Evolutionary conservation across 2,888 invertebrate genomes (phyloP).

Genomic region (Masnerella sp.): DNA sequence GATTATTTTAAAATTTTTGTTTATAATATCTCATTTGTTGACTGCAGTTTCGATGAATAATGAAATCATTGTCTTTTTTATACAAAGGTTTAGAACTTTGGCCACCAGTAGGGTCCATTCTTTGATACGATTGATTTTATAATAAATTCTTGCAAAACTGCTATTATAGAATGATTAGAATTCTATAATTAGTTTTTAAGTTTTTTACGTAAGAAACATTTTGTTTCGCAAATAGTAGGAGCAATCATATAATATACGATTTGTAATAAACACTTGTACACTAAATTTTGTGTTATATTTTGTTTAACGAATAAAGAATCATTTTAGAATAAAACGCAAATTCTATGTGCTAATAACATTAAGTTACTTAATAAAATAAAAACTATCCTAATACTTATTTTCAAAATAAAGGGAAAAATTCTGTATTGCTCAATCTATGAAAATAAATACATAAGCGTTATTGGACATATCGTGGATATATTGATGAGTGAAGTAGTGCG

Average conservation of each 20-base stretch:
- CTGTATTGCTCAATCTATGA: slow-evolving; percentile 42
- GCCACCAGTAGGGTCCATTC: too few relatives aligned
- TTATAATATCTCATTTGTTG: too few relatives aligned
- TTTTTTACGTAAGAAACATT: slow-evolving; percentile 17
- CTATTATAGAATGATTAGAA: not conserved
- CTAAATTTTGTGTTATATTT: slow-evolving; percentile 3
- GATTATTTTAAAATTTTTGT: too few relatives aligned
- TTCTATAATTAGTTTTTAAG: slow-evolving; percentile 23
- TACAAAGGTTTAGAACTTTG: too few relatives aligned
- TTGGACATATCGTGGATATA: slow-evolving; percentile 32
- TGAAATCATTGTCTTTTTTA: too few relatives aligned
- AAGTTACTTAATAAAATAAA: slow-evolving; percentile 2
- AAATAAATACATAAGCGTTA: slow-evolving; percentile 15
- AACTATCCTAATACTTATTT: slow-evolving; percentile 19
- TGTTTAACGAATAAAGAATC: slow-evolving; percentile 1
- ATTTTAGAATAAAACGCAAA: not conserved
- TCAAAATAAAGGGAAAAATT: slow-evolving; percentile 8
- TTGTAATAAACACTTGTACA: slow-evolving; percentile 15
- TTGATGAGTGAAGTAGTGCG: too few relatives aligned
- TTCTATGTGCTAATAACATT: slow-evolving; percentile 5
- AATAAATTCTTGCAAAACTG: not conserved
- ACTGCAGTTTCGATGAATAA: too few relatives aligned
- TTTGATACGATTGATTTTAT: slow-evolving; percentile 15
- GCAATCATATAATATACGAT: not conserved
- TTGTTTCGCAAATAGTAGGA: slow-evolving; percentile 2